Percentiles rank a stretch among this genome's conserved stretches.
Conservation (phyloP, 2,797 vertebrate species). For the Holocentrus rufus region DNA sequence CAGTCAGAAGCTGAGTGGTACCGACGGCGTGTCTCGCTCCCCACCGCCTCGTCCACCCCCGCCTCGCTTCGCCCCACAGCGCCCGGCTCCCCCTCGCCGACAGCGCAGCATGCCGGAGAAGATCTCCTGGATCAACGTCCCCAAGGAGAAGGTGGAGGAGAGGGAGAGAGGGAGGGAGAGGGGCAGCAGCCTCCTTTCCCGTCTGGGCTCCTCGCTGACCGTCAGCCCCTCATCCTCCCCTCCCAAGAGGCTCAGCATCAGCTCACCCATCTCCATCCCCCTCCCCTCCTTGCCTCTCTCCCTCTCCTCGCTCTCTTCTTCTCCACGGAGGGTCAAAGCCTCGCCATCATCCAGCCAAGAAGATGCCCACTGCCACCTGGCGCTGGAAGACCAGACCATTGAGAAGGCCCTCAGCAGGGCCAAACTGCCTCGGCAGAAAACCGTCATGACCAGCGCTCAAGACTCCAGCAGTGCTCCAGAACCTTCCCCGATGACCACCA, state of each 20-base stretch:
- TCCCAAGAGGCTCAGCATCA: slow-evolving; percentile 74
- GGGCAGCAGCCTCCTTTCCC: slow-evolving; percentile 73
- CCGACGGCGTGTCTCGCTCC: slow-evolving; percentile 67
- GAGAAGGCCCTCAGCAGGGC: slow-evolving; percentile 67
- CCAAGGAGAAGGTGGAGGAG: slow-evolving; percentile 61
- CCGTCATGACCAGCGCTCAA: slow-evolving; percentile 16
- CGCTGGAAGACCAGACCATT: slow-evolving; percentile 73
- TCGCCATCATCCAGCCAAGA: slow-evolving; percentile 58
- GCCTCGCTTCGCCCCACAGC: slow-evolving; percentile 66
- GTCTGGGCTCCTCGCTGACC: slow-evolving; percentile 68
- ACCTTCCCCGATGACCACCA: background rate
- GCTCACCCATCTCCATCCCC: slow-evolving; percentile 86
- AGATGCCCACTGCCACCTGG: slow-evolving; percentile 72
- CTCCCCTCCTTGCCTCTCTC: slow-evolving; percentile 55
- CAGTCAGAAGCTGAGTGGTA: slow-evolving; percentile 7
- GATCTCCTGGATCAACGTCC: slow-evolving; percentile 64
- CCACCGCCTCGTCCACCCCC: slow-evolving; percentile 90
- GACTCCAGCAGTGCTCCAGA: slow-evolving; percentile 37
- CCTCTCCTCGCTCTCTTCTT: slow-evolving; percentile 80
- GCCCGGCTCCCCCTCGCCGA: slow-evolving; percentile 57
- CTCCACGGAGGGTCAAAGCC: slow-evolving; percentile 70
- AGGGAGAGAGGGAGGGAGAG: slow-evolving; percentile 73
- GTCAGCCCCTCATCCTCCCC: slow-evolving; percentile 71
- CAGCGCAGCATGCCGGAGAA: slow-evolving; percentile 84
- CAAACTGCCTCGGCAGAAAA: slow-evolving; percentile 51